These are phyloP conservation scores for Oryzias melastigma DNA, from an alignment of 2,113 vertebrate genomes.

Conservation along the genomic window DNA sequence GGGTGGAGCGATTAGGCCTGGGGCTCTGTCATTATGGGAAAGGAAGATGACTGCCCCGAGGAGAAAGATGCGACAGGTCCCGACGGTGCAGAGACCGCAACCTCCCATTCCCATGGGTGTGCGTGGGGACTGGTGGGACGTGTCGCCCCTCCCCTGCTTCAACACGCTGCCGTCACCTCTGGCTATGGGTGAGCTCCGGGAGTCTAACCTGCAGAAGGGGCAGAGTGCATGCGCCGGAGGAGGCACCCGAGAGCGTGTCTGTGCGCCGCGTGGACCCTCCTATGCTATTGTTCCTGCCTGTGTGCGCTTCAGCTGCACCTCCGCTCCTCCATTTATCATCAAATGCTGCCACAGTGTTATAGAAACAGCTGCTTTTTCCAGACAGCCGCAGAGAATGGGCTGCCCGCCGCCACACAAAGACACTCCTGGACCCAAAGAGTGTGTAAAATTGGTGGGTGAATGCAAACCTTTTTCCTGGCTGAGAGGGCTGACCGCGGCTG, in stretches of 20 bases:
- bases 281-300: constrained; percentile 56
- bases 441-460: constrained; percentile 82
- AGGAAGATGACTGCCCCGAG: constrained; percentile 77
- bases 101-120: constrained; percentile 76
- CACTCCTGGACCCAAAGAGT: constrained; percentile 71
- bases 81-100: constrained; percentile 44
- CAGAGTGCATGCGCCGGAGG: constrained; percentile 25
- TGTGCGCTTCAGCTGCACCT: constrained; percentile 74
- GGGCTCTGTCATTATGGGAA: constrained; percentile 80
- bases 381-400: constrained; percentile 61
- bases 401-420: constrained; percentile 66
- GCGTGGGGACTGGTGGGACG: constrained; percentile 67
- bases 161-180: constrained; percentile 65
- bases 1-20: constrained; percentile 66
- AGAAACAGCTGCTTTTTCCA: constrained; percentile 87
- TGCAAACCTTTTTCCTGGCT: constrained; percentile 71
- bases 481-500: constrained; percentile 72
- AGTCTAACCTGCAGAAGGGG: constrained; percentile 56
- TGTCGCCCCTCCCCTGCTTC: constrained; percentile 51
- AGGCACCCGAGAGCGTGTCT: constrained; percentile 31
- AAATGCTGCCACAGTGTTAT: constrained; percentile 75
- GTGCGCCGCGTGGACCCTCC: constrained; percentile 43
- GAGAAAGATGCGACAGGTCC: constrained; percentile 72
- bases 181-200: constrained; percentile 60
- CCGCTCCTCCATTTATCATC: constrained; percentile 83